A percentile compares a stretch with the other conserved stretches of the same genome.
Conservation (phyloP, 92 coral and sea anemone genomes). For the Diadumene lineata region DNA sequence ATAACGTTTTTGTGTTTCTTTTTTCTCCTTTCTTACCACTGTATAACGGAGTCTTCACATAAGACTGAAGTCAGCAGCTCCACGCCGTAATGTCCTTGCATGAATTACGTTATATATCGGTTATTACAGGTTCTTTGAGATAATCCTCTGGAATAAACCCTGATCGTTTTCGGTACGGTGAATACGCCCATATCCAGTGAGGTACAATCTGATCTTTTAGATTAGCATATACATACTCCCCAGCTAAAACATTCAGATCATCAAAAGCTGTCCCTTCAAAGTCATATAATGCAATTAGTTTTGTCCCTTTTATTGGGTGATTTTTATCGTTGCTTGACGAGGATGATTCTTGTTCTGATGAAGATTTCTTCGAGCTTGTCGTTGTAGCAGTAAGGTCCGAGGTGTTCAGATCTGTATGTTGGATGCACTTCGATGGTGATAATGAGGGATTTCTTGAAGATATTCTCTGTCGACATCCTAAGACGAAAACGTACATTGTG, state of each 20-base stretch:
- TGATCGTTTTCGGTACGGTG: constrained; percentile 74
- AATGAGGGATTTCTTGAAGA: constrained; percentile 3
- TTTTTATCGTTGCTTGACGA: constrained; percentile 67
- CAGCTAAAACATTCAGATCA: constrained; percentile 72
- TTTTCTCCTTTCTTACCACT: no score
- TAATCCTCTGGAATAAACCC: constrained; percentile 81
- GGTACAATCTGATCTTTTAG: constrained; percentile 88
- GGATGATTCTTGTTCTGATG: constrained; percentile 63
- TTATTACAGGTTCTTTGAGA: constrained; percentile 82
- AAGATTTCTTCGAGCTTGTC: constrained; percentile 55
- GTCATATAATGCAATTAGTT: constrained; percentile 64
- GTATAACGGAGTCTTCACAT: no score
- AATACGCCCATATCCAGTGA: constrained; percentile 82
- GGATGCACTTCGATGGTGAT: constrained; percentile 1
- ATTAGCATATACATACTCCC: constrained; percentile 85
- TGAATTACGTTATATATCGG: constrained; percentile 65
- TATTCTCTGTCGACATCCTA: constrained; percentile 34
- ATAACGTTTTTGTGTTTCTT: no score
- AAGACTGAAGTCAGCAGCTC: no score
- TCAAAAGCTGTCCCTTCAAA: constrained; percentile 81
- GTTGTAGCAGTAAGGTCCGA: constrained; percentile 73
- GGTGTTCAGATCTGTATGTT: constrained; percentile 34
- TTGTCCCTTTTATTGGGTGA: constrained; percentile 59
- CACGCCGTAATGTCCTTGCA: no score
- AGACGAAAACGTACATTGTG: constrained; percentile 16